Percentiles rank a stretch among this genome's conserved stretches.
phyloP scores from a whole-genome alignment of 2,888 invertebrate species.

The Stramonita haemastoma region DNA sequence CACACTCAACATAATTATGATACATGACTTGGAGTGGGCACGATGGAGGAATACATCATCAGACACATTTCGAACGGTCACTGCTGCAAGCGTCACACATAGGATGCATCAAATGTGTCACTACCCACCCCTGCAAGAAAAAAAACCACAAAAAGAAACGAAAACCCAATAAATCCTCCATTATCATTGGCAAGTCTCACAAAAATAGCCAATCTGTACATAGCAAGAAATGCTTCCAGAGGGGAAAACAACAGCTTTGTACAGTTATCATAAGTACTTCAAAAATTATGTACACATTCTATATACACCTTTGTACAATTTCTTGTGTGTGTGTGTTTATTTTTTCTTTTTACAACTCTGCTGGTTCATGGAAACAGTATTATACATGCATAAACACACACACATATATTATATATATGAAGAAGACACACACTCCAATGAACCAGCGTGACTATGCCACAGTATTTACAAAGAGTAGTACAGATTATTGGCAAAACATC shows the following conservation, averaged over 20 bases:
- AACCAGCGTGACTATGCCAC: not conserved
- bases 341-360: not conserved
- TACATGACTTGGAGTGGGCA: not conserved
- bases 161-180: not conserved
- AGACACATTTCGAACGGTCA: not conserved
- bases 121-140: not conserved
- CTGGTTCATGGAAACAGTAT: not conserved
- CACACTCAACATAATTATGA: not conserved
- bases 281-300: not conserved
- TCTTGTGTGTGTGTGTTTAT: no score
- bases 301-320: not conserved
- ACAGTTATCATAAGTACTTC: not conserved
- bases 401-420: no score
- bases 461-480: constrained; percentile 10
- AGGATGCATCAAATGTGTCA: not conserved
- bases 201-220: not conserved
- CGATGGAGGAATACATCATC: not conserved
- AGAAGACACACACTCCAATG: not conserved
- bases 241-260: not conserved
- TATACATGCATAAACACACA: not conserved
- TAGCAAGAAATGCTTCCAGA: not conserved
- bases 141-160: not conserved
- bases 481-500: not conserved
- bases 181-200: not conserved
- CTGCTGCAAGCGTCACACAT: not conserved